Evolutionary conservation across 2,113 vertebrate species (phyloP).

Genomic region (Spermophilus dauricus): DNA sequence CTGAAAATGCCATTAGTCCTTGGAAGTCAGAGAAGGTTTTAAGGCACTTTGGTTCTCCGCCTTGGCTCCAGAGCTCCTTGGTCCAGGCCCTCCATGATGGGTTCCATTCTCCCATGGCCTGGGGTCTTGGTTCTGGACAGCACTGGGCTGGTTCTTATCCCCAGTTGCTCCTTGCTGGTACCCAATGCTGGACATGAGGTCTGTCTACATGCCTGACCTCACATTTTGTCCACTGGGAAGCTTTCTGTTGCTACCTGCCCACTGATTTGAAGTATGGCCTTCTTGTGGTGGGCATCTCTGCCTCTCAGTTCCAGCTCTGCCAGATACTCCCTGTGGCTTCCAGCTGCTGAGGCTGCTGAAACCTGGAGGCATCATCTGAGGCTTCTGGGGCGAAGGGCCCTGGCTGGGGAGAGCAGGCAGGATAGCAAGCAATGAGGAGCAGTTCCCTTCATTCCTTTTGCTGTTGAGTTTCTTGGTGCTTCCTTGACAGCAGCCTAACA

Average conservation of each 20-base stretch:
- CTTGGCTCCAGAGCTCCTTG: background rate
- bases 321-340: background rate
- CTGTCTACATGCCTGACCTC: background rate
- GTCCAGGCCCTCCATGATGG: background rate
- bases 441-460: background rate
- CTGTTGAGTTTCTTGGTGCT: no score
- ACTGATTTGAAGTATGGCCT: background rate
- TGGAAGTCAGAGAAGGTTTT: background rate
- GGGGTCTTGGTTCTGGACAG: background rate
- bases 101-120: background rate
- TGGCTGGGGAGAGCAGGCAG: background rate
- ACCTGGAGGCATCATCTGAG: no score
- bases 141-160: background rate
- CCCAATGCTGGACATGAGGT: background rate
- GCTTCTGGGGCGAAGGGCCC: background rate
- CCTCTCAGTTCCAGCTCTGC: background rate
- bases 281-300: background rate
- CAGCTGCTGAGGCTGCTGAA: background rate
- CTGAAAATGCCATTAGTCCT: background rate
- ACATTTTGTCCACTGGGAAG: background rate
- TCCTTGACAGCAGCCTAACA: no score
- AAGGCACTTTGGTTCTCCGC: background rate
- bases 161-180: background rate
- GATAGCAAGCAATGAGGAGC: background rate
- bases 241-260: background rate